Evolutionary conservation across 2,113 vertebrate genomes (phyloP).

Genomic region (Sclerurus mexicanus): DNA sequence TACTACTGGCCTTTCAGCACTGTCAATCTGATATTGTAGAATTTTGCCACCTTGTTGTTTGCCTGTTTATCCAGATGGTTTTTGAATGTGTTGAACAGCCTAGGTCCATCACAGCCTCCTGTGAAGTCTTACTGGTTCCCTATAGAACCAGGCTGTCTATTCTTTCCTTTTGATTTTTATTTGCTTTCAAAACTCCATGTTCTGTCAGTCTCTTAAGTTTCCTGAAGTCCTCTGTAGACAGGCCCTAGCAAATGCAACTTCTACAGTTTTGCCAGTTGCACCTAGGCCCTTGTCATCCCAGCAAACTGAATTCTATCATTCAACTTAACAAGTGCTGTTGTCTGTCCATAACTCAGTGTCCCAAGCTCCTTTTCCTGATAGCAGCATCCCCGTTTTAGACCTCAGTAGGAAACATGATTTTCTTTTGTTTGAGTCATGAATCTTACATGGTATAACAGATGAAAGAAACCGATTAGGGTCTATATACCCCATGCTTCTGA

Average conservation of each 20-base stretch:
- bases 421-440: background rate
- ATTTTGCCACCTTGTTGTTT: background rate
- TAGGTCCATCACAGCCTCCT: background rate
- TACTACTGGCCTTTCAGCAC: background rate
- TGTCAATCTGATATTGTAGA: background rate
- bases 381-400: background rate
- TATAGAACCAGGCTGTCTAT: background rate
- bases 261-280: background rate
- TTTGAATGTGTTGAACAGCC: background rate
- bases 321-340: background rate
- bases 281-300: background rate
- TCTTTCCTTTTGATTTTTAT: background rate
- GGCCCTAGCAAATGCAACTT: background rate
- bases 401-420: background rate
- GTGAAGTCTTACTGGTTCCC: background rate
- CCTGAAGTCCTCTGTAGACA: background rate
- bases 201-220: background rate
- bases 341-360: background rate
- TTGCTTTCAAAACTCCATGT: background rate
- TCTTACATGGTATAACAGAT: background rate
- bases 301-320: background rate
- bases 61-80: background rate
- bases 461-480: background rate
- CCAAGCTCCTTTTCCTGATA: background rate
- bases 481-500: background rate